A percentile compares a stretch with the other conserved stretches of the same genome.
Conservation (phyloP, 2,888 invertebrate genomes). For the Synanthedon andrenaeformis region DNA sequence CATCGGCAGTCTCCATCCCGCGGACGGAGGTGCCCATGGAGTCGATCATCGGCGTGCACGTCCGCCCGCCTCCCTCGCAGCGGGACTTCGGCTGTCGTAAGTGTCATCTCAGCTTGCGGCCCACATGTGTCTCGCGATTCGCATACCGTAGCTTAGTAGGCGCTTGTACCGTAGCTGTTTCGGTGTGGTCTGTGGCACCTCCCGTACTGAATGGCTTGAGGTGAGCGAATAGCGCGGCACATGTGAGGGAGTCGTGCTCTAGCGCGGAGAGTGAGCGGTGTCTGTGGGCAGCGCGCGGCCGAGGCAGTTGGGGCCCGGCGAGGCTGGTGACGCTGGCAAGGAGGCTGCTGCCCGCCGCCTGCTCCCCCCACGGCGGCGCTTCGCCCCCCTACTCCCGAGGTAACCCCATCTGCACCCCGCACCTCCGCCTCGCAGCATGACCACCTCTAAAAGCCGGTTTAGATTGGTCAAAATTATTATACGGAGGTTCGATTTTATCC, state of each 20-base stretch:
- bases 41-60: slow-evolving; percentile 96
- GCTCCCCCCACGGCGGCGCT: slow-evolving; percentile 77
- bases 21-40: slow-evolving; percentile 99
- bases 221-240: slow-evolving; percentile 37
- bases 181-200: background rate
- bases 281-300: slow-evolving; percentile 10
- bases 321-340: slow-evolving; percentile 64
- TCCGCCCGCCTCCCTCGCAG: slow-evolving; percentile 85
- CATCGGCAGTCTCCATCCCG: slow-evolving; percentile 98
- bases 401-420: slow-evolving; percentile 37
- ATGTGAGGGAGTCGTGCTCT: slow-evolving; percentile 38
- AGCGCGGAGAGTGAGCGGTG: slow-evolving; percentile 32
- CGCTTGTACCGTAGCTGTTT: slow-evolving; percentile 13
- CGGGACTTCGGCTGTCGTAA: slow-evolving; percentile 87
- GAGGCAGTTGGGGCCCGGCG: slow-evolving; percentile 49
- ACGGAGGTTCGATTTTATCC: too few species aligned
- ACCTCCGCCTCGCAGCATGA: slow-evolving; percentile 6
- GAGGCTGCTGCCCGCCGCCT: slow-evolving; percentile 77
- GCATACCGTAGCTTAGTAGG: slow-evolving; percentile 16
- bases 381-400: slow-evolving; percentile 79
- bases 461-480: too few species aligned
- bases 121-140: slow-evolving; percentile 53
- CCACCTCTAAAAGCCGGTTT: background rate
- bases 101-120: slow-evolving; percentile 43
- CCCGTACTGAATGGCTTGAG: slow-evolving; percentile 3